Evolutionary conservation across 2,888 invertebrate species (phyloP).

Genomic region (Diloba caeruleocephala): DNA sequence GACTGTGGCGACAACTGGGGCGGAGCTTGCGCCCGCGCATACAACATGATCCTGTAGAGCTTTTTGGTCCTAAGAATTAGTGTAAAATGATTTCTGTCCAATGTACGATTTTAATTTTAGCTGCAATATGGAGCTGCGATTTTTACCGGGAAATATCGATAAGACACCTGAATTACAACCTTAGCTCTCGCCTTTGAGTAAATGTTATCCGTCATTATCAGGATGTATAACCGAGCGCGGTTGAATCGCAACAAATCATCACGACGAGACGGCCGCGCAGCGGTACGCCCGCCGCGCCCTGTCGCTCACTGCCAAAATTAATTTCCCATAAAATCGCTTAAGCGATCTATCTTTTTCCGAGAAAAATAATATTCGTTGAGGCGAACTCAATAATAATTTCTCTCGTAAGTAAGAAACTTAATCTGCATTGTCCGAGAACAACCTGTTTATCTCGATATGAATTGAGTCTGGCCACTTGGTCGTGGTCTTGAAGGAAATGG

Average conservation of each 20-base stretch:
- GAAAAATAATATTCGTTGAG: slow-evolving; percentile 81
- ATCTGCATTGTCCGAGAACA: slow-evolving; percentile 71
- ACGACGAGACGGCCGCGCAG: slow-evolving; percentile 57
- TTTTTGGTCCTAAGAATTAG: slow-evolving; percentile 33
- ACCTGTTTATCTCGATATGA: slow-evolving; percentile 75
- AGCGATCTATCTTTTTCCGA: slow-evolving; percentile 85
- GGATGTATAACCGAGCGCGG: slow-evolving; percentile 76
- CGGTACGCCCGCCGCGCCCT: slow-evolving; percentile 66
- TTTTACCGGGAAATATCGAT: slow-evolving; percentile 71
- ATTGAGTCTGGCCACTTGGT: slow-evolving; percentile 68
- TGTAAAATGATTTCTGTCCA: slow-evolving; percentile 21
- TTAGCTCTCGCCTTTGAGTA: slow-evolving; percentile 74
- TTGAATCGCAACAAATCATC: slow-evolving; percentile 82
- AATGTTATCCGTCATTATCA: slow-evolving; percentile 83
- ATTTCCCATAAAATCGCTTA: slow-evolving; percentile 86
- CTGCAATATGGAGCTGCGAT: slow-evolving; percentile 56
- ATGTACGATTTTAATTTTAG: slow-evolving; percentile 61
- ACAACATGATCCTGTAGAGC: slow-evolving; percentile 47
- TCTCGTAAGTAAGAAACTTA: slow-evolving; percentile 72
- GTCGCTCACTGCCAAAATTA: slow-evolving; percentile 86
- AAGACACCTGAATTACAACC: slow-evolving; percentile 74
- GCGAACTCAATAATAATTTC: slow-evolving; percentile 76
- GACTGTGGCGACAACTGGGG: slow-evolving; percentile 75
- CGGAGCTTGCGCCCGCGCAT: slow-evolving; percentile 67
- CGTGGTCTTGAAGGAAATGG: slow-evolving; percentile 68